Conservation (phyloP, 2,797 vertebrate genomes). For the Crocidura indochinensis region DNA sequence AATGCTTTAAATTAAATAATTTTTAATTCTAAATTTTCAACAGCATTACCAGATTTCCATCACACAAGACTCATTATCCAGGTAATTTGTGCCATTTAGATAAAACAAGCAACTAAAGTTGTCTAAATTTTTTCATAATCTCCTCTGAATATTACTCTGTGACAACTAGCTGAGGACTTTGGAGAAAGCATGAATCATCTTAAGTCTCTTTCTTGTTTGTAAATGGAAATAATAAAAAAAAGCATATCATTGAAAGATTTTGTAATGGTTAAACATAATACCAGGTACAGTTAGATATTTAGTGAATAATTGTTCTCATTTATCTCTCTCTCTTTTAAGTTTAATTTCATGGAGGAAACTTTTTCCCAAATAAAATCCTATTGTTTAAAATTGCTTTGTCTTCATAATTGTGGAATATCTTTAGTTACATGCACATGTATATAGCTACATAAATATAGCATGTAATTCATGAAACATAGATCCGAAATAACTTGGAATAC, state of each 20-base stretch:
- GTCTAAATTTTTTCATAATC: neutral
- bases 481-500: neutral
- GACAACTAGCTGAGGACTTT: neutral
- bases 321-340: neutral
- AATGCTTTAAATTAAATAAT: too few species aligned
- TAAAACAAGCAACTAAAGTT: neutral
- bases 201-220: neutral
- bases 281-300: neutral
- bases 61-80: neutral
- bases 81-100: neutral
- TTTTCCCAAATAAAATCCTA: constrained; percentile 31
- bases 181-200: neutral
- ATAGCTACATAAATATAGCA: neutral
- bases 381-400: constrained; percentile 36
- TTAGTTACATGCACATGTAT: neutral
- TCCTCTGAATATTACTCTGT: neutral
- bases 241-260: neutral
- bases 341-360: neutral
- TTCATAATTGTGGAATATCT: neutral
- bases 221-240: neutral
- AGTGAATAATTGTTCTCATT: neutral
- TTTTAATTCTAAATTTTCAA: neutral
- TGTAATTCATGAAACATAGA: neutral
- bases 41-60: neutral
- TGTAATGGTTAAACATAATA: neutral